These are phyloP conservation scores for Malachius bipustulatus DNA, from an alignment of 2,888 invertebrate genomes.

Conservation along the genomic window DNA sequence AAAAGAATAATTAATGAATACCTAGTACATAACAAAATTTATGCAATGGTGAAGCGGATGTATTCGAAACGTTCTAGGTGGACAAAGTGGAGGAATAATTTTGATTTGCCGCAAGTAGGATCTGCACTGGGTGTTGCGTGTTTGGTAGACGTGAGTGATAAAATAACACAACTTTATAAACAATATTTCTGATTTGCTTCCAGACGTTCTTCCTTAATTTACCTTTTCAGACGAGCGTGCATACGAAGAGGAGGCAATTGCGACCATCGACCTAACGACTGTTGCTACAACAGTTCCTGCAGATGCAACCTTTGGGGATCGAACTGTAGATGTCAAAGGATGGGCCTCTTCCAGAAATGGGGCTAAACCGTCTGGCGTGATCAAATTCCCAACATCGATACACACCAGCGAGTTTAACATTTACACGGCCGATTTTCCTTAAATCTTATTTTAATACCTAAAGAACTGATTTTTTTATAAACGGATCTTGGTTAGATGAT, in stretches of 20 bases:
- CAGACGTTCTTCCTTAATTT: slow-evolving; percentile 73
- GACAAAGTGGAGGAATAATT: neutral
- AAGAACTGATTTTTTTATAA: slow-evolving; percentile 21
- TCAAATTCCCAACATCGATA: too few species aligned
- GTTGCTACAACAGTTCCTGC: slow-evolving; percentile 77
- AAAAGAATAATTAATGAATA: too few species aligned
- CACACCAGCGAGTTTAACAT: too few species aligned
- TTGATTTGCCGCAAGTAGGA: slow-evolving; percentile 3
- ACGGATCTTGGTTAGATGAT: slow-evolving; percentile 7
- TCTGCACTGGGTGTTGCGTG: neutral
- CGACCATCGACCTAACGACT: slow-evolving; percentile 73
- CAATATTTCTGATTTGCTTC: slow-evolving; percentile 46
- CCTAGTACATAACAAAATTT: too few species aligned
- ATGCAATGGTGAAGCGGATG: too few species aligned
- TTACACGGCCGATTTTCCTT: too few species aligned
- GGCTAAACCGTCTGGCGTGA: slow-evolving; percentile 52
- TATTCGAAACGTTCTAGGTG: too few species aligned
- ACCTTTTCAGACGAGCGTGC: slow-evolving; percentile 77
- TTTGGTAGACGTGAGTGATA: too few species aligned
- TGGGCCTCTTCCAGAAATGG: slow-evolving; percentile 83
- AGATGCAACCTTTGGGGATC: slow-evolving; percentile 83
- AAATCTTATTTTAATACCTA: slow-evolving; percentile 11
- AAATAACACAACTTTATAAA: slow-evolving; percentile 28
- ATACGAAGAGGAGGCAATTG: slow-evolving; percentile 71
- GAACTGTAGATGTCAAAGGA: slow-evolving; percentile 78